Evolutionary conservation across 2,888 invertebrate genomes (phyloP).

Genomic region (Leptothorax acervorum): DNA sequence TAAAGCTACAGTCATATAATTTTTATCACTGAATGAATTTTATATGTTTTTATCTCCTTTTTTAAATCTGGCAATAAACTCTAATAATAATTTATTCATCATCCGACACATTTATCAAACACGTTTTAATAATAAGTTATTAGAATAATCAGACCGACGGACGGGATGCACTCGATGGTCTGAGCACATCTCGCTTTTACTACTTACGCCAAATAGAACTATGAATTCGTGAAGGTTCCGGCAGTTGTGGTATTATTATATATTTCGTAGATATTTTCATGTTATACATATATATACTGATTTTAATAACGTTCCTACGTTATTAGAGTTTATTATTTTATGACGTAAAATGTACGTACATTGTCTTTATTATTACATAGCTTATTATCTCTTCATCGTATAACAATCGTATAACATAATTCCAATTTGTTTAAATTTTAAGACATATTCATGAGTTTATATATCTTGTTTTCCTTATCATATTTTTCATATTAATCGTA

Average conservation of each 20-base stretch:
- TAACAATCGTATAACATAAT: not conserved
- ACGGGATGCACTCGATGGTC: not conserved
- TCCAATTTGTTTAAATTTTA: not conserved
- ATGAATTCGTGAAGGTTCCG: not conserved
- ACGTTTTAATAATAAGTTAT: not conserved
- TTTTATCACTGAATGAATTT: not conserved
- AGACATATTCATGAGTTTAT: not conserved
- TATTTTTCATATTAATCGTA: not conserved
- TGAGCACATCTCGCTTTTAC: conserved; percentile 11
- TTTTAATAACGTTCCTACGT: not conserved
- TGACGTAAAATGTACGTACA: not conserved
- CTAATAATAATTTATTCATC: not conserved
- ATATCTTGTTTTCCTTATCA: not conserved
- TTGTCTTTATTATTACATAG: too few relatives aligned
- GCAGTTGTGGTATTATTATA: not conserved
- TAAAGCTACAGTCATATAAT: not conserved
- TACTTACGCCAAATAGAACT: conserved; percentile 8
- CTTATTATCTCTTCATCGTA: not conserved
- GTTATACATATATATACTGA: not conserved
- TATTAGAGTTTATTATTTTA: not conserved
- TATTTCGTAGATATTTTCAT: not conserved
- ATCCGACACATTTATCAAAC: not conserved
- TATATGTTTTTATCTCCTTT: not conserved
- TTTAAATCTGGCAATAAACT: not conserved
- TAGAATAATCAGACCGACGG: not conserved